A percentile compares a stretch with the other conserved stretches of the same genome.
These are phyloP conservation scores for Cerceris rybyensis DNA, from an alignment of 2,888 invertebrate species.

Conservation along the genomic window DNA sequence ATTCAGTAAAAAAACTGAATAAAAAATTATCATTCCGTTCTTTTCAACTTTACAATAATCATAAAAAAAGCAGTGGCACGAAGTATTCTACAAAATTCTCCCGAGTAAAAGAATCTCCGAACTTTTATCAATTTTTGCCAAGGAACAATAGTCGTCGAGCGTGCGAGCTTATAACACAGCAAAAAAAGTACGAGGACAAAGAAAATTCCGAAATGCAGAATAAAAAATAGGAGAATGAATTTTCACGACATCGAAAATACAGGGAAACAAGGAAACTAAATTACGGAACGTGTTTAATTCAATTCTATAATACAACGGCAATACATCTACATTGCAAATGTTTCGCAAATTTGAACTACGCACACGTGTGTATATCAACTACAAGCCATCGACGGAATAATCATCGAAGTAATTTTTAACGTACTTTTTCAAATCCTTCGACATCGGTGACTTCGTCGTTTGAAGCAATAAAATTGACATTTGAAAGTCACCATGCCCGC, in stretches of 20 bases:
- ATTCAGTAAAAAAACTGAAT: no score
- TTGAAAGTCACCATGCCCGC: conserved; percentile 63
- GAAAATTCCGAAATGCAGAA: neutral
- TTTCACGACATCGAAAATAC: neutral
- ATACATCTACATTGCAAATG: conserved; percentile 2
- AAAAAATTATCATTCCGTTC: no score
- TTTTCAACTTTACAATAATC: no score
- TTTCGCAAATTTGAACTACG: neutral
- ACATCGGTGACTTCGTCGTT: neutral
- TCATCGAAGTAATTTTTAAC: neutral
- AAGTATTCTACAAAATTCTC: no score
- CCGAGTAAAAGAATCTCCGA: no score
- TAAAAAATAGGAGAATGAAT: neutral
- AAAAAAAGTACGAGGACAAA: neutral
- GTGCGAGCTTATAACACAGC: neutral
- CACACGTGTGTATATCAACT: neutral
- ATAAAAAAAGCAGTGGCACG: no score
- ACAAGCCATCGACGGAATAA: neutral
- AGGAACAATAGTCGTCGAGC: no score
- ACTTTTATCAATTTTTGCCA: no score
- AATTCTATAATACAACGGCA: neutral
- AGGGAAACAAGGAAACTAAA: neutral
- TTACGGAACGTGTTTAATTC: neutral
- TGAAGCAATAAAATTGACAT: conserved; percentile 47
- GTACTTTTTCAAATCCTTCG: neutral